Evolutionary conservation across 2,113 vertebrate genomes (phyloP).

Genomic region (Archocentrus centrarchus): DNA sequence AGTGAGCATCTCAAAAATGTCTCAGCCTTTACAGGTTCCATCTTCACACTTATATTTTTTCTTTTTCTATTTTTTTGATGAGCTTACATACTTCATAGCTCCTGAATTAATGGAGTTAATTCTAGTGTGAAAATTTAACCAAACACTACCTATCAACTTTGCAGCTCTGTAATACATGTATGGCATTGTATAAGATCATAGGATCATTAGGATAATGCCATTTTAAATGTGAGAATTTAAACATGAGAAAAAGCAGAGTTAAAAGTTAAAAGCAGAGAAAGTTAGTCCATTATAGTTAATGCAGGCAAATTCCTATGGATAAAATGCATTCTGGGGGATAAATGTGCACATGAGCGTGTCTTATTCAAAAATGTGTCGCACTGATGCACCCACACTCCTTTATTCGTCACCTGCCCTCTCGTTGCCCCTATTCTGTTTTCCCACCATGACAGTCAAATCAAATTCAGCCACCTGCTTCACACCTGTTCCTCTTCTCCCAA

Average conservation of each 20-base stretch:
- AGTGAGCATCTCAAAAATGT: background rate
- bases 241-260: too few species aligned
- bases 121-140: background rate
- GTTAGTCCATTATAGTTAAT: background rate
- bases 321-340: background rate
- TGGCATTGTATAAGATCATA: background rate
- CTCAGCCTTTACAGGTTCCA: background rate
- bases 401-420: slow-evolving; percentile 34
- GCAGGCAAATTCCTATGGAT: background rate
- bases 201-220: too few species aligned
- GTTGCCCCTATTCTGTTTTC: slow-evolving; percentile 7
- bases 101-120: background rate
- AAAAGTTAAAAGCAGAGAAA: background rate
- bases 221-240: background rate
- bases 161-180: slow-evolving; percentile 12
- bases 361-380: background rate
- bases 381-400: background rate
- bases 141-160: slow-evolving; percentile 12
- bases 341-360: background rate
- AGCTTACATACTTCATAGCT: background rate
- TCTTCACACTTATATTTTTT: background rate
- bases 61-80: background rate
- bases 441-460: slow-evolving; percentile 22
- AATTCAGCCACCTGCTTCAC: slow-evolving; percentile 42
- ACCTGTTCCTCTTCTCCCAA: slow-evolving; percentile 22